Evolutionary conservation across 2,113 vertebrate species (phyloP), one percentile per base, ranked within the genome.

Genomic region (Catagonus wagneri): DNA sequence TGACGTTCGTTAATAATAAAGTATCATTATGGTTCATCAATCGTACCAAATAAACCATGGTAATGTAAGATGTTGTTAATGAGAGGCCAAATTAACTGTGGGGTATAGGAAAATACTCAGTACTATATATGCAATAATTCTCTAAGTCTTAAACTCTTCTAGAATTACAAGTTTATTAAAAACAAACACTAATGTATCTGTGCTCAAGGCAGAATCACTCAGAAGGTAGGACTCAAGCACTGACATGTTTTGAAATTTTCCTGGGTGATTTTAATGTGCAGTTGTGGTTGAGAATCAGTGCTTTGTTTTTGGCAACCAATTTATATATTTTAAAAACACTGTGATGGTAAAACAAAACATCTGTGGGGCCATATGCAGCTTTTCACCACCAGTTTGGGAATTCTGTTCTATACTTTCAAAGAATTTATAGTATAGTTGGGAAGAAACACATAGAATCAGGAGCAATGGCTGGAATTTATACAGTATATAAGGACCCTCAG

Each of bases 331-430:
- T 60, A 71, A 84, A 95, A 91, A 90, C 61, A 83, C 63, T 81
- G 85, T n/a, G 83, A 83, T 65, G 66, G 65, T 89, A 94, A 96
- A 95, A 68, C 63, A 94, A 94, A 94, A 96, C 86, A 93, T 95
- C 97, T 96, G 92, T 85, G 83, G 44, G 89, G 93, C 95, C 93
- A 76, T 76, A 79, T 58, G 93, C 50, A 90, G 83, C 52, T 89
- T 80, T 93, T 96, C 50, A 14, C 91, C 94, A 96, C 93, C 78
- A 87, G 83, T 83, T 94, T 90, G 86, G 78, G 76, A 81, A 89
- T 91, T 94, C 90, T 66, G 54, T 66, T 89, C 56, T 60, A 68
- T 61, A 58, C 92, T 76, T 96, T 84, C 32, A 94, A 94, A 96
- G 91, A 86, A 96, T 71, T 76, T 66, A 65, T 25, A 91, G 54